Evolutionary conservation across 2,113 vertebrate genomes (phyloP).

Genomic region (Psittacus erithacus): DNA sequence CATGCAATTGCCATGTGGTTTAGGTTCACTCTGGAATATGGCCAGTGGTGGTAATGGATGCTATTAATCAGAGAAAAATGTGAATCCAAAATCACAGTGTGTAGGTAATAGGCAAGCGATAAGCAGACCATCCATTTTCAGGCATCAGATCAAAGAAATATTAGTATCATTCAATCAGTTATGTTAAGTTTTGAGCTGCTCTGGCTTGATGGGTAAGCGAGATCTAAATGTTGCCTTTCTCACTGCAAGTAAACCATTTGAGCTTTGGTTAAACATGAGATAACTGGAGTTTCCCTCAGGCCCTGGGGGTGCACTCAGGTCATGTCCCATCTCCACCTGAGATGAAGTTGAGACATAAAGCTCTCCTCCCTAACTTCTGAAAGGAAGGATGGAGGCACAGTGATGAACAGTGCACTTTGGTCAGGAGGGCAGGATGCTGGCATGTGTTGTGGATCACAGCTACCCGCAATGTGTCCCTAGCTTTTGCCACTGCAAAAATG

Average conservation of each 20-base stretch:
- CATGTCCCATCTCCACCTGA: background rate
- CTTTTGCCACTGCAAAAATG: background rate
- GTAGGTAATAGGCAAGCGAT: background rate
- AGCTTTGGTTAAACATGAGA: background rate
- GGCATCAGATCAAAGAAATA: background rate
- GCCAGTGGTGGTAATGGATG: background rate
- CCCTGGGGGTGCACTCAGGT: background rate
- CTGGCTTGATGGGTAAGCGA: background rate
- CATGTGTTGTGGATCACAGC: background rate
- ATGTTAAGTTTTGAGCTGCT: background rate
- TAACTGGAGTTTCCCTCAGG: background rate
- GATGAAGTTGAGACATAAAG: background rate
- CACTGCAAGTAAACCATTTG: background rate
- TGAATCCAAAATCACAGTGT: background rate
- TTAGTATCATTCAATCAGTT: background rate
- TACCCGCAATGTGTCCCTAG: too few relatives aligned
- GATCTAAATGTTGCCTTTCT: background rate
- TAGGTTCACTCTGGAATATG: background rate
- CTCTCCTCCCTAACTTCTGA: background rate
- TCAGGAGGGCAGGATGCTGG: background rate
- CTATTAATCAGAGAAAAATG: background rate
- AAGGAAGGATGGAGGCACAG: background rate
- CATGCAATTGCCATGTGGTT: background rate
- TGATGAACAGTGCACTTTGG: background rate
- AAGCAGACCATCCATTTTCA: background rate